Evolutionary conservation across 2,888 invertebrate species (phyloP), one percentile per base, ranked within the genome.

Genomic region (Tachina grossa): DNA sequence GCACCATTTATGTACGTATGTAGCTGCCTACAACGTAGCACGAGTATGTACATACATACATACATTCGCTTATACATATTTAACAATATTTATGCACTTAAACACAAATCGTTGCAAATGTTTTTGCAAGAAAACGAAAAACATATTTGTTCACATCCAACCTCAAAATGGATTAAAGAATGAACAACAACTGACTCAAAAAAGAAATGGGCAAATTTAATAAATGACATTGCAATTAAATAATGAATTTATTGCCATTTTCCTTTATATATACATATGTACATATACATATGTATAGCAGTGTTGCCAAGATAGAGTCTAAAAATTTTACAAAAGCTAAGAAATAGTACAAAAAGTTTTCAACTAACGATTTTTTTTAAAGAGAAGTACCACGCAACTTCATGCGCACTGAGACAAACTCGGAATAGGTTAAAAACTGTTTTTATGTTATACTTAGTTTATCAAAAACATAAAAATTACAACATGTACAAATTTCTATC

Each of bases 171-270:
- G 69, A 5, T 76, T 45, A 49, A 75, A 13, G 1, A 74, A n/a
- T 49, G 31, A 55, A 39, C 19, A 53, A 82, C 41, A 66, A 59
- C 47, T 47, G 41, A 69, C 47, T 39, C 11, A 69, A 19, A 57
- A 43, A 8, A 14, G 9, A 19, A 66, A 55, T 69, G 19, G 22
- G 41, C n/a, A 66, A 79, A 72, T 72, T 75, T 79, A 79, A 79
- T 65, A 79, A 79, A 75, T 84, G 80, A 39, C 72, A 77, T 72
- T 68, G 80, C 80, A 84, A 84, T 80, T 80, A 84, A 76, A 71
- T 76, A 55, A 76, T 77, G 39, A 51, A 80, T 72, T 72, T 84
- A 80, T 77, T 72, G 76, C 53, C 41, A 14, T 16, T 8, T 19
- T 22, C 19, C 31, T 69, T 31, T 76, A 14, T 14, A n/a, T 14